These are phyloP conservation scores for Taxidea taxus DNA, from an alignment of 2,113 vertebrate genomes.

Conservation along the genomic window DNA sequence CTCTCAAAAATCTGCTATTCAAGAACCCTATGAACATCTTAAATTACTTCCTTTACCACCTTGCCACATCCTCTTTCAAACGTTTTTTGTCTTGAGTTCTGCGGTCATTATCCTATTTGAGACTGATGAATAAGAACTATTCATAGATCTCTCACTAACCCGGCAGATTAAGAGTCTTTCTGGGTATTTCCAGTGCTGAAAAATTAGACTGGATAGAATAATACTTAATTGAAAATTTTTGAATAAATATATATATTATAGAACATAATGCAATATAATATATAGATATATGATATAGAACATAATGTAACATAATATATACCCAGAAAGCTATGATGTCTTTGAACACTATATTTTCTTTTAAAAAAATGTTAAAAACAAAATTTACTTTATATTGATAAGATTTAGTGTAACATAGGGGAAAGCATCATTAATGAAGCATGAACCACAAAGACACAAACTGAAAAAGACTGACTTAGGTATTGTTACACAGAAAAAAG, in stretches of 20 bases:
- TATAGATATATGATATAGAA: neutral
- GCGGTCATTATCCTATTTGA: slow-evolving; percentile 41
- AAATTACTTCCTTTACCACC: slow-evolving; percentile 49
- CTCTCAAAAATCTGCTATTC: slow-evolving; percentile 52
- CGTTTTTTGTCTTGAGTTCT: slow-evolving; percentile 32
- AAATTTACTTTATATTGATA: slow-evolving; percentile 43
- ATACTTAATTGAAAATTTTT: slow-evolving; percentile 42
- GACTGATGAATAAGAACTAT: slow-evolving; percentile 65
- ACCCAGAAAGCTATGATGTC: neutral
- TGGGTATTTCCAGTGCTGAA: slow-evolving; percentile 50
- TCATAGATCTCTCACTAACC: slow-evolving; percentile 20
- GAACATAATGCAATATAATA: neutral
- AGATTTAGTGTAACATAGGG: neutral
- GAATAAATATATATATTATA: slow-evolving; percentile 25
- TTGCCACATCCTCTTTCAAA: slow-evolving; percentile 63
- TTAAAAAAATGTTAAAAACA: neutral
- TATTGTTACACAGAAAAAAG: neutral
- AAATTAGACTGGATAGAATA: neutral
- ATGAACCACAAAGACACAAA: neutral
- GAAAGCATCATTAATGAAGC: neutral
- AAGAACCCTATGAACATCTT: slow-evolving; percentile 37
- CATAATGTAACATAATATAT: neutral
- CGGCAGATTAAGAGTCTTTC: slow-evolving; percentile 61
- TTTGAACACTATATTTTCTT: slow-evolving; percentile 43
- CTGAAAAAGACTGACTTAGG: neutral